These are phyloP conservation scores for Pomacea canaliculata DNA, from an alignment of 2,888 invertebrate genomes.

Conservation along the genomic window DNA sequence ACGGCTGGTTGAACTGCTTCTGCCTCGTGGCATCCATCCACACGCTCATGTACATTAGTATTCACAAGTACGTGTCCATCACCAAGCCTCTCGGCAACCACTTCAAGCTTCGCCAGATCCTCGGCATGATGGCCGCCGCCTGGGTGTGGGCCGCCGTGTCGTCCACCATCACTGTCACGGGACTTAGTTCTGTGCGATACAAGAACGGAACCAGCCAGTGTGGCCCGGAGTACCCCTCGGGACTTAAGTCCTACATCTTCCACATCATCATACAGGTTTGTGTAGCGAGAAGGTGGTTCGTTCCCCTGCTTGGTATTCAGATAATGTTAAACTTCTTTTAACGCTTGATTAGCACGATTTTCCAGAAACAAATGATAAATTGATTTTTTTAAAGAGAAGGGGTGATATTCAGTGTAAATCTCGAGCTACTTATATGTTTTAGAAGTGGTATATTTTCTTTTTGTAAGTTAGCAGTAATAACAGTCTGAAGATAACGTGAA, in stretches of 20 bases:
- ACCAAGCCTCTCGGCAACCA: constrained; percentile 68
- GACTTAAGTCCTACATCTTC: constrained; percentile 54
- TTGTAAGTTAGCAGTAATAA: too few relatives aligned
- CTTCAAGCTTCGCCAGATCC: constrained; percentile 66
- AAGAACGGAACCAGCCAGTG: constrained; percentile 69
- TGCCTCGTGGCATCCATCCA: constrained; percentile 71
- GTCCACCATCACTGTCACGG: constrained; percentile 66
- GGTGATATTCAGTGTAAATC: too few relatives aligned
- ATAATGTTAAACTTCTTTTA: too few relatives aligned
- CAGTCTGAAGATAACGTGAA: too few relatives aligned
- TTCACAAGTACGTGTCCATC: constrained; percentile 71
- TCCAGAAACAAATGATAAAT: too few relatives aligned
- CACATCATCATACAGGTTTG: constrained; percentile 65
- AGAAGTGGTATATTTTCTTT: too few relatives aligned
- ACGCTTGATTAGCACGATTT: too few relatives aligned
- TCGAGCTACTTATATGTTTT: too few relatives aligned
- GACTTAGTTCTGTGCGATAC: constrained; percentile 61
- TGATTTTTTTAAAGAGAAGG: too few relatives aligned
- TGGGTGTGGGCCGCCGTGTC: constrained; percentile 70
- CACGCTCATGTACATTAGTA: constrained; percentile 71
- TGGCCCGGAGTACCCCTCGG: constrained; percentile 67
- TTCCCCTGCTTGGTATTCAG: not conserved
- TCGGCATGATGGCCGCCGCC: constrained; percentile 67
- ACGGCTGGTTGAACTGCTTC: constrained; percentile 69
- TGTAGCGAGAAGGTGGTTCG: constrained; percentile 2